A percentile compares a stretch with the other conserved stretches of the same genome.
Evolutionary conservation across 2,797 vertebrate genomes (phyloP).

Genomic region (Clarias platycephalus): DNA sequence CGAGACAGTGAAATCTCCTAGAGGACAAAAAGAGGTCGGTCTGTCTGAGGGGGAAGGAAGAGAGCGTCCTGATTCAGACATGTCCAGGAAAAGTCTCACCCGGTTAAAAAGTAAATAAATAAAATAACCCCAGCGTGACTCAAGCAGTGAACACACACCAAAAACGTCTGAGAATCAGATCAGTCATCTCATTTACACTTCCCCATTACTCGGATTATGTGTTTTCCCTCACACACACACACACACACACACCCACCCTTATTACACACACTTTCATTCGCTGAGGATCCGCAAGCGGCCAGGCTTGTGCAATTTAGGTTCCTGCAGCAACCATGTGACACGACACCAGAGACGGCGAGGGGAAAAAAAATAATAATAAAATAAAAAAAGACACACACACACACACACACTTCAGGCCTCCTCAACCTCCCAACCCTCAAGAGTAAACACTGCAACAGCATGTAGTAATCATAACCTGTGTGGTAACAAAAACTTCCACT

Average conservation of each 20-base stretch:
- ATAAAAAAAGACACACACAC: neutral
- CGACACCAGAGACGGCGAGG: conserved; percentile 20
- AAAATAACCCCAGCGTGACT: neutral
- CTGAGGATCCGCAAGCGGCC: neutral
- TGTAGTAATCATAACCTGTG: conserved; percentile 9
- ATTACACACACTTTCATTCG: neutral
- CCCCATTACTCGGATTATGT: neutral
- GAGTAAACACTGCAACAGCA: neutral
- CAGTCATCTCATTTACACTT: neutral
- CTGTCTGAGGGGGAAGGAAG: neutral
- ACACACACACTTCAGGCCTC: neutral
- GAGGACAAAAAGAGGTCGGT: conserved; percentile 2
- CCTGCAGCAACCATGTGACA: conserved; percentile 35
- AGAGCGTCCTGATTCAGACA: neutral
- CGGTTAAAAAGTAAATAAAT: neutral
- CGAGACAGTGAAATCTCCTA: neutral
- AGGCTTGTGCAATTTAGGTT: conserved; percentile 33
- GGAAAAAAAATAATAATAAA: neutral
- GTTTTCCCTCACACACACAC: neutral
- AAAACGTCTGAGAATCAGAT: neutral
- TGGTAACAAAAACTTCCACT: neutral
- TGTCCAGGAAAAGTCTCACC: neutral
- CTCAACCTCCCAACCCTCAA: neutral
- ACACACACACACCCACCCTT: conserved; percentile 14
- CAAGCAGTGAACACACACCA: neutral